Conservation (phyloP, 2,113 vertebrate species). For the human (Homo sapiens) region GRCh38 chr20:19267501-19268000, state of each 20-base stretch:
- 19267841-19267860: background rate
- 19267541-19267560: too few species aligned
- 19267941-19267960: conserved; percentile 2
- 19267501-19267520: background rate
- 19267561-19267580: background rate
- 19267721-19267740: background rate
- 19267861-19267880: background rate
- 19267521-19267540: too few species aligned
- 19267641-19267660: background rate
- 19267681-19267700: too few species aligned
- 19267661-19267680: background rate
- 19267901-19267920: background rate
- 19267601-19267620: background rate
- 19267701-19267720: background rate
- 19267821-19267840: background rate
- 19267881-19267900: background rate
- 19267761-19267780: background rate
- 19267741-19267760: background rate
- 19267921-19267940: conserved; percentile 4
- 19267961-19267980: background rate
- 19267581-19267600: background rate
- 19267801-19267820: too few species aligned
- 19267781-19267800: conserved; percentile 4
- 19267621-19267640: background rate
- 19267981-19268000: background rate